Conservation (phyloP, 2,888 invertebrate genomes). For the Caenorhabditis virilis region DNA sequence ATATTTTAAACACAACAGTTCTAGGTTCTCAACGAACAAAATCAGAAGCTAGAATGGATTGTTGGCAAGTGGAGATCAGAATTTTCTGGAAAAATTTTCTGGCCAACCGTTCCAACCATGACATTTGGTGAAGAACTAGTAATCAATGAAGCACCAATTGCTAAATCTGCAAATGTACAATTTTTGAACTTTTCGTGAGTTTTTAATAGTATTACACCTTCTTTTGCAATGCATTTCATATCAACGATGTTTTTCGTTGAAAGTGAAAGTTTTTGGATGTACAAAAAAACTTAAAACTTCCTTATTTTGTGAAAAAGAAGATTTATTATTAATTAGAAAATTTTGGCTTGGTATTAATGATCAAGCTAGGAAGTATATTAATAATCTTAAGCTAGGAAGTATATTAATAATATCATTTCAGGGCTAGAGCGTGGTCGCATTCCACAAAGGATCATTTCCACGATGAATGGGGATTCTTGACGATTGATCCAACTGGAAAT, state of each 20-base stretch:
- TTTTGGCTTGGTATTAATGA: too few species aligned
- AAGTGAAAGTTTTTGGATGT: constrained; percentile 4
- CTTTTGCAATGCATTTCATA: not conserved
- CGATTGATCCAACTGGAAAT: constrained; percentile 66
- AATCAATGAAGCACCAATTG: constrained; percentile 65
- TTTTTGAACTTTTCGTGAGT: constrained; percentile 68
- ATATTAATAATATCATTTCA: too few species aligned
- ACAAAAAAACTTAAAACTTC: constrained; percentile 11
- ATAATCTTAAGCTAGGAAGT: too few species aligned
- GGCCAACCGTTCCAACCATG: constrained; percentile 69
- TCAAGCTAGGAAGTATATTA: too few species aligned
- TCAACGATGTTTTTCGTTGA: not conserved
- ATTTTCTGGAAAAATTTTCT: constrained; percentile 68
- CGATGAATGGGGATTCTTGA: constrained; percentile 69
- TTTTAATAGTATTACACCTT: constrained; percentile 1
- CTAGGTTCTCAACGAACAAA: constrained; percentile 50
- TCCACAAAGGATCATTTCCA: constrained; percentile 69
- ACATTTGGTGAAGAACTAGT: constrained; percentile 68
- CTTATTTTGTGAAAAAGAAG: constrained; percentile 6
- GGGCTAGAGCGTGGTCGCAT: constrained; percentile 69
- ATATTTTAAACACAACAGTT: constrained; percentile 4
- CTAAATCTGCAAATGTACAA: constrained; percentile 65
- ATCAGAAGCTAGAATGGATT: constrained; percentile 65
- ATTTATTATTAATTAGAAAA: constrained; percentile 1
- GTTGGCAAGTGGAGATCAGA: constrained; percentile 69